Conservation (phyloP, 2,797 vertebrate species). For the Gymnodraco acuticeps region DNA sequence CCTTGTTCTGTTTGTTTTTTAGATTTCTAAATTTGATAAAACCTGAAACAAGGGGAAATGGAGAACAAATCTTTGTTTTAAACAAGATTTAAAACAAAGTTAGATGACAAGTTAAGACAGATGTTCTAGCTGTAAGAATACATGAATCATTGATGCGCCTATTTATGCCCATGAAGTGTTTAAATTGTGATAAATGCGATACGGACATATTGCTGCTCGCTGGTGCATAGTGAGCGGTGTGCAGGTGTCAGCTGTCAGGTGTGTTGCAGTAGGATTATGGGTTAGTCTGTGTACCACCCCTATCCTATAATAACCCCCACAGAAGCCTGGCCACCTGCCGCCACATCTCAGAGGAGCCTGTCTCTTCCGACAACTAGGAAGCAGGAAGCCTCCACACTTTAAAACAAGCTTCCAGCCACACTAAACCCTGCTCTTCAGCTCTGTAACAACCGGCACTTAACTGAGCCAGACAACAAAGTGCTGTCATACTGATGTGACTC, state of each 20-base stretch:
- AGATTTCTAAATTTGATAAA: background rate
- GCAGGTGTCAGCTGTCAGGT: constrained; percentile 88
- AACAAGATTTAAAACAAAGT: background rate
- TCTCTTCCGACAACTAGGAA: constrained; percentile 73
- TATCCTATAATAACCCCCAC: constrained; percentile 83
- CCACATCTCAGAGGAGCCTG: constrained; percentile 69
- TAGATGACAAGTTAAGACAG: constrained; percentile 2
- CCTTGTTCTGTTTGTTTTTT: constrained; percentile 3
- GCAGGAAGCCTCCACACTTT: constrained; percentile 76
- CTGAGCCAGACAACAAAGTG: constrained; percentile 71
- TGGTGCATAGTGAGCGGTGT: constrained; percentile 34
- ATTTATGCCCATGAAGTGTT: constrained; percentile 27
- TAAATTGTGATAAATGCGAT: constrained; percentile 44
- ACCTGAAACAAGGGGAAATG: background rate
- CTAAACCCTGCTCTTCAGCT: constrained; percentile 72
- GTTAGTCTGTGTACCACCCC: constrained; percentile 67
- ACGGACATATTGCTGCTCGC: constrained; percentile 36
- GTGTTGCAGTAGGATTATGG: constrained; percentile 76
- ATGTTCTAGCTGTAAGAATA: constrained; percentile 14
- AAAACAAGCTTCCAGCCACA: constrained; percentile 69
- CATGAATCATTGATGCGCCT: constrained; percentile 8
- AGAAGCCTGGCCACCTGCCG: constrained; percentile 79
- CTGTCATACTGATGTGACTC: constrained; percentile 54
- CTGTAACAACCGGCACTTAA: constrained; percentile 75
- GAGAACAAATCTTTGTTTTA: background rate